Conservation (phyloP, 2,888 invertebrate genomes). For the Chironomus riparius region DNA sequence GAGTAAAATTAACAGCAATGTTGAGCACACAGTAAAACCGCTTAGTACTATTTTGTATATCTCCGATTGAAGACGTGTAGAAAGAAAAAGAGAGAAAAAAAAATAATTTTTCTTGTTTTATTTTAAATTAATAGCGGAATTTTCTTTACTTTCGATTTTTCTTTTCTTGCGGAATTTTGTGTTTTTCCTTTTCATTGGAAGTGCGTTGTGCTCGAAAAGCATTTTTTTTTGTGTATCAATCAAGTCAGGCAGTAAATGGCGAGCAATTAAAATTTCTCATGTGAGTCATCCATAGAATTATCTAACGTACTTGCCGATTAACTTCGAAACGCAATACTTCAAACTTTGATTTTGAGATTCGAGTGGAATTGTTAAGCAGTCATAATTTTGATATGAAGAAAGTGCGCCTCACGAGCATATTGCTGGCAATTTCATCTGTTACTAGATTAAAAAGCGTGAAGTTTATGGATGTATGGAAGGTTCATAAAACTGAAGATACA, state of each 20-base stretch:
- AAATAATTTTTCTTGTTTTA: not conserved
- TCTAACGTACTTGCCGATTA: too few species aligned
- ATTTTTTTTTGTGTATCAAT: too few species aligned
- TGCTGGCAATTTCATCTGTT: too few species aligned
- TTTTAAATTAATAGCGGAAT: not conserved
- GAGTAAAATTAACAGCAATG: conserved; percentile 1
- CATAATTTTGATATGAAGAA: too few species aligned
- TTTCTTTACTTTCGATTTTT: not conserved
- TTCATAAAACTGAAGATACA: too few species aligned
- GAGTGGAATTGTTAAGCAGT: not conserved
- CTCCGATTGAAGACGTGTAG: not conserved
- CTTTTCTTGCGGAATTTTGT: not conserved
- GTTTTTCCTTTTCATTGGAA: too few species aligned
- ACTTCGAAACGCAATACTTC: too few species aligned
- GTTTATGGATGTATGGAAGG: not conserved
- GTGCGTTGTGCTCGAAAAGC: too few species aligned
- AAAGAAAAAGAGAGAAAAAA: not conserved
- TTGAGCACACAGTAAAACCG: not conserved
- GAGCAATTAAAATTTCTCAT: too few species aligned
- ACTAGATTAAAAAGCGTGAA: not conserved
- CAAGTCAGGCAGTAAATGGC: too few species aligned
- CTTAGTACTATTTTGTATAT: conserved; percentile 2
- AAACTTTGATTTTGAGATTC: not conserved
- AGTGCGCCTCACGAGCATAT: too few species aligned
- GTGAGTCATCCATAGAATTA: too few species aligned